Base-by-base conservation (phyloP, 2,113 vertebrate genomes). In the Pangasianodon gigas region DNA sequence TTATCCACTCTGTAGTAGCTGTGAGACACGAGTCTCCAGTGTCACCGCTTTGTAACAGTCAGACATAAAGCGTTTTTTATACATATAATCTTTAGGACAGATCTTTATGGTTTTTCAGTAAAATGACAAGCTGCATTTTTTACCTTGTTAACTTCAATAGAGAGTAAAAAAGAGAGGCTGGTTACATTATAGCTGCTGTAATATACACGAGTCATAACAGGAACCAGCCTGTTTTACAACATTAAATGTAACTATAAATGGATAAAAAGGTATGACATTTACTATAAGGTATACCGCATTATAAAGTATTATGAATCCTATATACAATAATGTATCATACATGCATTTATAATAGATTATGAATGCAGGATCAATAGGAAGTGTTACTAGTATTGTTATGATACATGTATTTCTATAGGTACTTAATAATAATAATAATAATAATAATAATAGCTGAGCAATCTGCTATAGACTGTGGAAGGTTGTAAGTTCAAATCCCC, bases 1-100 rank as follows among this genome's bases (percentile, higher is more conserved):
- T 92, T 90, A 92, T 89, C 91, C 88, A 51, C 69, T 86, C 67
- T 6, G 54, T 16, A 83, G 11, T 44, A 26, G 82, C 56, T 37
- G 8, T 24, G n/a, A 60, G 54, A 84, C 32, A 6, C 2, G 16
- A 14, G 56, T 84, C 82, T 84, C 82, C 82, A 62, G 82, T 29
- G 82, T 62, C 56, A 3, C 26, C 3, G 54, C 32, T 84, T 60
- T 56, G 82, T 44, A 60, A 6, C 54, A 54, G 26, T 4, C 24
- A 48, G 44, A 83, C 80, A 58, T 26, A 84, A 83, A 44, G 56
- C 82, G 29, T 6, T 37, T 56, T 82, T 82, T n/a, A 82, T 51
- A 56, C 51, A 82, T 2, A 26, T 19, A 81, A 81, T 52, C 79
- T 81, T 81, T 54, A 81, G 79, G 79, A 32, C 26, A 32, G 14